Conservation (phyloP, 2,888 invertebrate species). For the Protophormia terraenovae region DNA sequence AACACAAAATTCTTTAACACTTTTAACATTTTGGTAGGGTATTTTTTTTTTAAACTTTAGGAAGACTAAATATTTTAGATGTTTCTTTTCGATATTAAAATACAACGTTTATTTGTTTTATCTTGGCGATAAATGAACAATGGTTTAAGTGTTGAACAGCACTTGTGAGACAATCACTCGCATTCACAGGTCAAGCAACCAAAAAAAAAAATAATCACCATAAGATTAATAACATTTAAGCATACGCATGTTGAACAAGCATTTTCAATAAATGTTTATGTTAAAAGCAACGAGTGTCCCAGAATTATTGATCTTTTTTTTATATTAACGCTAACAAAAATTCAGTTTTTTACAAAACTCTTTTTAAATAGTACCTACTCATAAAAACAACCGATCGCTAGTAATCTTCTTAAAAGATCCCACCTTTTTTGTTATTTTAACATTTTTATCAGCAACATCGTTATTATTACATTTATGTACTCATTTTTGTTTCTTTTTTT, state of each 20-base stretch:
- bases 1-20: background rate
- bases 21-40: background rate
- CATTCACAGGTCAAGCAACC: slow-evolving; percentile 39
- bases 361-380: too few species aligned
- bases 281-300: background rate
- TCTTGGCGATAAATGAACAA: slow-evolving; percentile 63
- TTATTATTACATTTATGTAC: slow-evolving; percentile 40
- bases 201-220: slow-evolving; percentile 10
- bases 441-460: slow-evolving; percentile 60
- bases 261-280: slow-evolving; percentile 47
- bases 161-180: slow-evolving; percentile 57
- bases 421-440: slow-evolving; percentile 24
- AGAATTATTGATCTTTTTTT: background rate
- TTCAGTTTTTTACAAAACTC: background rate
- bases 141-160: slow-evolving; percentile 61
- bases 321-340: background rate
- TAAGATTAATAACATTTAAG: slow-evolving; percentile 56
- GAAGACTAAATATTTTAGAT: slow-evolving; percentile 6
- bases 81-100: slow-evolving; percentile 22
- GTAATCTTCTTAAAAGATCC: slow-evolving; percentile 24
- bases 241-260: slow-evolving; percentile 25
- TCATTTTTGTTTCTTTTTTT: background rate
- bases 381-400: slow-evolving; percentile 1
- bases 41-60: background rate
- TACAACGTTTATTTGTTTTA: slow-evolving; percentile 60